A percentile compares a stretch with the other conserved stretches of the same genome.
phyloP scores from a whole-genome alignment of 2,797 vertebrate genomes.

The Novumbra hubbsi region DNA sequence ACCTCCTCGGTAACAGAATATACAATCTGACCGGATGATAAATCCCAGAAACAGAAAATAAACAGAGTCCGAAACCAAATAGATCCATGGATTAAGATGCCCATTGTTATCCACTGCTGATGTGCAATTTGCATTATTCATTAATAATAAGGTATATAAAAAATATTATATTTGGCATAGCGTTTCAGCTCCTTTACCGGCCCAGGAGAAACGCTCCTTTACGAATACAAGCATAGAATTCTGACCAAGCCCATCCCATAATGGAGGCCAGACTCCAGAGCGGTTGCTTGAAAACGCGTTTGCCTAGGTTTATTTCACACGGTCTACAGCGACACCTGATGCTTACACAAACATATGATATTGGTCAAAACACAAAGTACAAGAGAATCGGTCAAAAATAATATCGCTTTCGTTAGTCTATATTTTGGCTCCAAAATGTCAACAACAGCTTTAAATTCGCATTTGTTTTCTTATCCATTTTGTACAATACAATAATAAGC shows the following conservation, averaged over 20 bases:
- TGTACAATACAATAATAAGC: too few species aligned
- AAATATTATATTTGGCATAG: not conserved
- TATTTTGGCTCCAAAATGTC: too few species aligned
- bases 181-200: not conserved
- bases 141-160: not conserved
- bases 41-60: constrained; percentile 6
- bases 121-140: not conserved
- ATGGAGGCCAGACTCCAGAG: not conserved
- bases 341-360: not conserved
- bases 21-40: constrained; percentile 6
- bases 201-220: not conserved
- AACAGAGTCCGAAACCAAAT: not conserved
- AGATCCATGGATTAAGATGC: not conserved
- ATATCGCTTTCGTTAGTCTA: too few species aligned
- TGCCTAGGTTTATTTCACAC: not conserved
- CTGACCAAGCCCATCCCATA: not conserved
- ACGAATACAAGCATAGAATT: not conserved
- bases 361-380: not conserved
- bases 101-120: not conserved
- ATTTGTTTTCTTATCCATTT: too few species aligned
- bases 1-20: constrained; percentile 15
- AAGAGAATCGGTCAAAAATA: not conserved
- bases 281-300: not conserved
- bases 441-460: too few species aligned
- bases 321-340: constrained; percentile 4